These are phyloP conservation scores for Physella acuta DNA, from an alignment of 1,140 invertebrate genomes.

Conservation along the genomic window DNA sequence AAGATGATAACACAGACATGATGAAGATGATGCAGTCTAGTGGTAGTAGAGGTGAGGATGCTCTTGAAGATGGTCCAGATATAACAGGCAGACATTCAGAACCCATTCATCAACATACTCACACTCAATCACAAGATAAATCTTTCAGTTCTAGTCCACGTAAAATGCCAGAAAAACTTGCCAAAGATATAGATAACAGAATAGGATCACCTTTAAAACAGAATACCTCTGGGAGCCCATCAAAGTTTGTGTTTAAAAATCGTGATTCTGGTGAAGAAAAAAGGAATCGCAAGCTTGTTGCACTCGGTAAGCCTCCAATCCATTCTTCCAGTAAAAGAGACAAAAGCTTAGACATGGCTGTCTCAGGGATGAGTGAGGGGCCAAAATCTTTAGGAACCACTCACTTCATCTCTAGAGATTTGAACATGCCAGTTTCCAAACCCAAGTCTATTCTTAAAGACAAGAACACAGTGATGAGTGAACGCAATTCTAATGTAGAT, in stretches of 20 bases:
- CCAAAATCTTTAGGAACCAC: background rate
- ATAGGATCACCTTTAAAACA: slow-evolving; percentile 43
- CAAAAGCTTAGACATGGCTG: slow-evolving; percentile 26
- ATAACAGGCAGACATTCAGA: slow-evolving; percentile 23
- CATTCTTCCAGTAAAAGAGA: slow-evolving; percentile 35
- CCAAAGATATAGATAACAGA: slow-evolving; percentile 49
- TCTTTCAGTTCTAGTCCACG: slow-evolving; percentile 39
- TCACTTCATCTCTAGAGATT: slow-evolving; percentile 3
- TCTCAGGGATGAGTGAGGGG: slow-evolving; percentile 1
- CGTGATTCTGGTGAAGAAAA: slow-evolving; percentile 46
- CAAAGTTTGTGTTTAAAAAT: slow-evolving; percentile 45
- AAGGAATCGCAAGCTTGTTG: slow-evolving; percentile 35
- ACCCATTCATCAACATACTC: slow-evolving; percentile 11
- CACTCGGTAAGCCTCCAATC: slow-evolving; percentile 37
- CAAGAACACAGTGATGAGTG: slow-evolving; percentile 25
- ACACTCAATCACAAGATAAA: slow-evolving; percentile 11
- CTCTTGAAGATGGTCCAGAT: slow-evolving; percentile 9
- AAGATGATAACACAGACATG: slow-evolving; percentile 39
- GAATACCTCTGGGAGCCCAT: slow-evolving; percentile 36
- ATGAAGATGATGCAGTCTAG: slow-evolving; percentile 29
- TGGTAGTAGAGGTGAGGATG: slow-evolving; percentile 23
- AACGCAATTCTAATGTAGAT: slow-evolving; percentile 22
- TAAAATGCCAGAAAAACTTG: slow-evolving; percentile 51
- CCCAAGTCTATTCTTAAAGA: slow-evolving; percentile 31
- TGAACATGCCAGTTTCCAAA: slow-evolving; percentile 7